Evolutionary conservation across 2,797 vertebrate species (phyloP).

Genomic region (Coregonus sp.): DNA sequence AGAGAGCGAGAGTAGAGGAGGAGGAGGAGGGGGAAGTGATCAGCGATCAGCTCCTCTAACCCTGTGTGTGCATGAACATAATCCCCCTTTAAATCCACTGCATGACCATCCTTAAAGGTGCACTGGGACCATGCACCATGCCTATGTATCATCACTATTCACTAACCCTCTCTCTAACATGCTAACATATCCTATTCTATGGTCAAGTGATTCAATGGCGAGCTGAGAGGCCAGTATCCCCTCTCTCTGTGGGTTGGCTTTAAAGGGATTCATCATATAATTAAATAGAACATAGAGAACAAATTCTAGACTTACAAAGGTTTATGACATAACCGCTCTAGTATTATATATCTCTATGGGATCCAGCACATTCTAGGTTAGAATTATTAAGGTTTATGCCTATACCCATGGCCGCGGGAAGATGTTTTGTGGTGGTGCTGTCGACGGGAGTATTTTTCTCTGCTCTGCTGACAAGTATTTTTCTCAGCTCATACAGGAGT

Average conservation of each 20-base stretch:
- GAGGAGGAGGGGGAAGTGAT: not conserved
- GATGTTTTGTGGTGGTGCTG: no score
- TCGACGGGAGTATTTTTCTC: no score
- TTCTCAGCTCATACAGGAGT: no score
- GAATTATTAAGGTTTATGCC: no score
- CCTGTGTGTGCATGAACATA: not conserved
- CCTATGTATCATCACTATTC: not conserved
- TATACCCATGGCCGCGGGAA: no score
- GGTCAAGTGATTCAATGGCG: not conserved
- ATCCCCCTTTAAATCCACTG: constrained; percentile 2
- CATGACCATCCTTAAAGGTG: not conserved
- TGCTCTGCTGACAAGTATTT: no score
- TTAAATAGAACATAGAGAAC: not conserved
- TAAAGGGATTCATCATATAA: not conserved
- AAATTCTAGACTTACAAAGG: not conserved
- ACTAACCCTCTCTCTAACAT: not conserved
- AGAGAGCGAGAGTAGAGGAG: not conserved
- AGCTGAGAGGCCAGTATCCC: not conserved
- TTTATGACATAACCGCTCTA: not conserved
- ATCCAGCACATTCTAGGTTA: no score
- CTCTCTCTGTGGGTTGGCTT: not conserved
- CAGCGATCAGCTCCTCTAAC: constrained; percentile 2
- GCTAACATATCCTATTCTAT: not conserved
- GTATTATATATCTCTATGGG: not conserved
- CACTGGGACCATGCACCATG: not conserved